Base-by-base conservation (phyloP, 2,113 vertebrate genomes). In the Ageneiosus marmoratus region DNA sequence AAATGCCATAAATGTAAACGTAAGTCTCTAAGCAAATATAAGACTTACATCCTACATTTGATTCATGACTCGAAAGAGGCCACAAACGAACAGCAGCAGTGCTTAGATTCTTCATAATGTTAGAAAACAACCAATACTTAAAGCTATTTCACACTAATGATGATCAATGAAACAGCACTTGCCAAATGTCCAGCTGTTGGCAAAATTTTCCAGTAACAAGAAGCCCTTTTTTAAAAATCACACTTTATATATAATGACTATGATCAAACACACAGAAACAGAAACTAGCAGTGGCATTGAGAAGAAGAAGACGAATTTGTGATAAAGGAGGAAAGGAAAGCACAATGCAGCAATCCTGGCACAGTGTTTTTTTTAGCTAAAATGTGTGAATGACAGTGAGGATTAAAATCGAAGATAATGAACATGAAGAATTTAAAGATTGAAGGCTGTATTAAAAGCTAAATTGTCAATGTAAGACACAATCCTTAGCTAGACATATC, bases 141-240 rank as follows among this genome's bases (percentile, higher is more conserved):
- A 86, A 84, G 29, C 81, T 67, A 37, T 58, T 83, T 83, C 79
- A 10, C 69, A 53, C 29, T 84, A 82, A 82, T 85, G 83, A 48
- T 41, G 60, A 20, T 53, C 20, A 83, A 69, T 70, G 37, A 80
- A 48, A 65, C 18, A 15, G 12, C 27, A 56, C 51, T 22, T n/a
- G 81, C 55, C 15, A 87, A 58, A 81, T 56, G 20, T 27, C 60
- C n/a, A 15, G 34, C 55, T 60, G 41, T 41, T 37, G 70, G 51
- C 70, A 44, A 76, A 75, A 29, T 15, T 63, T 67, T 48, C 16
- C 18, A 37, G 62, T 34, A 58, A 53, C 22, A 37, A 44, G 24
- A 55, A 79, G 29, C 41, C 20, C 18, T 77, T n/a, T n/a, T n/a
- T n/a, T n/a, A 77, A 55, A 75, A 80, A 55, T 18, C n/a, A 74